Evolutionary conservation across 2,113 vertebrate species (phyloP).

Genomic region (Addax nasomaculatus): DNA sequence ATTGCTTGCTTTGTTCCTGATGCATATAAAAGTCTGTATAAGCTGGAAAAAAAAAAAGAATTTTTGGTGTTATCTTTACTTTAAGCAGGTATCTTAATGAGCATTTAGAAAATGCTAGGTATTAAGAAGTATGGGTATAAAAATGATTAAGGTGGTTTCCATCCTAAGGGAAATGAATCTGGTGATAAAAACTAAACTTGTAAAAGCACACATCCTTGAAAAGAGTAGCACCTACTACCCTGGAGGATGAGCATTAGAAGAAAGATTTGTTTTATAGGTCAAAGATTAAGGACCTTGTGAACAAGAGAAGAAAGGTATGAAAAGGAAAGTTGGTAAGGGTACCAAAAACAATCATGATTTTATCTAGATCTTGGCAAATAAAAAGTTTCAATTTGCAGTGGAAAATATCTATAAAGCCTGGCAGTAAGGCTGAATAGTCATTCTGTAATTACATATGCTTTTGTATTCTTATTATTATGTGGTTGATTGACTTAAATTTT

Average conservation of each 20-base stretch:
- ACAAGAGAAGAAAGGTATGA: background rate
- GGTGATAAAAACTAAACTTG: background rate
- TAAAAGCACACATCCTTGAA: background rate
- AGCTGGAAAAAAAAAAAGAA: background rate
- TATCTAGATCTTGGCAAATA: background rate
- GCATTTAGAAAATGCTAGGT: background rate
- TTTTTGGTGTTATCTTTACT: background rate
- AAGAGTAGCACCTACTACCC: background rate
- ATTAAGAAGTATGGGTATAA: background rate
- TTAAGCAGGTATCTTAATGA: background rate
- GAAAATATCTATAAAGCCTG: slow-evolving; percentile 12
- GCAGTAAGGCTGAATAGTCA: background rate
- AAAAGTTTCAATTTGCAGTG: background rate
- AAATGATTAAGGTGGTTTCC: background rate
- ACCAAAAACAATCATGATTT: background rate
- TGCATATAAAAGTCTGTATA: background rate
- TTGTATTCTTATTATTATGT: background rate
- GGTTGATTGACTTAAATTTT: slow-evolving; percentile 15
- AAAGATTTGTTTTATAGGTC: background rate
- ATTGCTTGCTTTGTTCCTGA: slow-evolving; percentile 1
- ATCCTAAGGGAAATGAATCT: background rate
- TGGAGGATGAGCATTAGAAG: background rate
- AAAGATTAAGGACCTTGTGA: background rate
- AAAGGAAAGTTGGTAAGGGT: background rate
- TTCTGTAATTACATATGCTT: background rate